A percentile compares a stretch with the other conserved stretches of the same genome.
These are phyloP conservation scores for Ctenomys sociabilis DNA, from an alignment of 2,113 vertebrate genomes.

Conservation along the genomic window DNA sequence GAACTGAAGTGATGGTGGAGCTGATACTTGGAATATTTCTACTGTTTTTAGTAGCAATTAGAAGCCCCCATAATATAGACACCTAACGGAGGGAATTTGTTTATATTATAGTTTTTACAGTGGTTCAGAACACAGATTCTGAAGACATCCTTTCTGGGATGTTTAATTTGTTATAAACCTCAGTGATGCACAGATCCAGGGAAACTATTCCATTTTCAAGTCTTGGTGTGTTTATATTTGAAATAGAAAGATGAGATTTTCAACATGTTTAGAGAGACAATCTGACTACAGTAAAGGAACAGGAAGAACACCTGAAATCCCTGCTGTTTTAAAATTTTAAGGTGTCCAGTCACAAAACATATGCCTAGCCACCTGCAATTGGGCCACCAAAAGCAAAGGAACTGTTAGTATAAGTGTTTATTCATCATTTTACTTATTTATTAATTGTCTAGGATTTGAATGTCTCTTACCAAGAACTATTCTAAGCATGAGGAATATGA, in stretches of 20 bases:
- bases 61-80: rapidly evolving
- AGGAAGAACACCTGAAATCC: background rate
- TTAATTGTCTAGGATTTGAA: background rate
- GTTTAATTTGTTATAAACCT: background rate
- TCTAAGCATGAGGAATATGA: background rate
- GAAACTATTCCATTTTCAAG: background rate
- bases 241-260: background rate
- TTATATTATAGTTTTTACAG: background rate
- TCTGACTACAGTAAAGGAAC: background rate
- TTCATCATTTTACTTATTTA: background rate
- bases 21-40: background rate
- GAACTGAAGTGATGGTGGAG: background rate
- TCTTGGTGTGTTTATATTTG: background rate
- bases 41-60: background rate
- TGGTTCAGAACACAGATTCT: background rate
- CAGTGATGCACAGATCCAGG: background rate
- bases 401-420: background rate
- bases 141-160: background rate
- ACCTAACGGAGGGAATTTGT: background rate
- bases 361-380: no score
- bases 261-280: background rate
- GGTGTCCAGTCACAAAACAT: background rate
- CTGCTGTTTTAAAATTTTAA: background rate
- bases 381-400: background rate
- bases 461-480: background rate